A percentile compares a stretch with the other conserved stretches of the same genome.
phyloP scores from a whole-genome alignment of 2,888 invertebrate species.

The Ligdia adustata region DNA sequence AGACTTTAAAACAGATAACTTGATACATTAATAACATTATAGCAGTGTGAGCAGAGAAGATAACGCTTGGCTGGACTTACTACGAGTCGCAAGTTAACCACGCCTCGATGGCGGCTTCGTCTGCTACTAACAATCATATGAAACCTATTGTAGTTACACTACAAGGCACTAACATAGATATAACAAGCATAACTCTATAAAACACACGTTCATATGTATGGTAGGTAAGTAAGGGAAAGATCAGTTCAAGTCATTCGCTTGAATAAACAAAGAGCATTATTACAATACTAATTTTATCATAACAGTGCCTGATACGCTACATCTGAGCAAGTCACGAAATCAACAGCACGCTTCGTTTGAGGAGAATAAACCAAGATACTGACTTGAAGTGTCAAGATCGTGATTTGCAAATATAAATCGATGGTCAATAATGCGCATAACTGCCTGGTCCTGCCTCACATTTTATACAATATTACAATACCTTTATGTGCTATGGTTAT shows the following conservation, averaged over 20 bases:
- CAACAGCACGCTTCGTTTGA: conserved; percentile 41
- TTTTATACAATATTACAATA: not conserved
- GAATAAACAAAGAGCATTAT: conserved; percentile 2
- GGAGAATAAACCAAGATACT: conserved; percentile 34
- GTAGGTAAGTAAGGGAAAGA: no score
- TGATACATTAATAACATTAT: not conserved
- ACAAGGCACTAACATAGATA: not conserved
- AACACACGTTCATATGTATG: no score
- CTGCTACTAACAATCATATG: conserved; percentile 8
- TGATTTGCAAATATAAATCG: conserved; percentile 39
- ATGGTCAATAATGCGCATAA: no score
- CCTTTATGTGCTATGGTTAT: not conserved
- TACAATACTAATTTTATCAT: conserved; percentile 2
- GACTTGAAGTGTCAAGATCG: conserved; percentile 37
- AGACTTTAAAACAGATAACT: not conserved
- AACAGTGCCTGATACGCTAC: conserved; percentile 20
- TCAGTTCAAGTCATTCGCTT: not conserved
- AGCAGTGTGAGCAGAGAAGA: conserved; percentile 3
- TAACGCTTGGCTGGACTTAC: conserved; percentile 8
- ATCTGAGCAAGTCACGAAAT: conserved; percentile 50
- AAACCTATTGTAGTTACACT: not conserved
- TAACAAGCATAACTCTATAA: no score
- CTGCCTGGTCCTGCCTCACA: not conserved
- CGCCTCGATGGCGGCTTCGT: not conserved
- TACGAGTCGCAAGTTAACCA: conserved; percentile 1